Evolutionary conservation across 2,113 vertebrate genomes (phyloP), one percentile per base, ranked within the genome.

Genomic region (Xiphias gladius): DNA sequence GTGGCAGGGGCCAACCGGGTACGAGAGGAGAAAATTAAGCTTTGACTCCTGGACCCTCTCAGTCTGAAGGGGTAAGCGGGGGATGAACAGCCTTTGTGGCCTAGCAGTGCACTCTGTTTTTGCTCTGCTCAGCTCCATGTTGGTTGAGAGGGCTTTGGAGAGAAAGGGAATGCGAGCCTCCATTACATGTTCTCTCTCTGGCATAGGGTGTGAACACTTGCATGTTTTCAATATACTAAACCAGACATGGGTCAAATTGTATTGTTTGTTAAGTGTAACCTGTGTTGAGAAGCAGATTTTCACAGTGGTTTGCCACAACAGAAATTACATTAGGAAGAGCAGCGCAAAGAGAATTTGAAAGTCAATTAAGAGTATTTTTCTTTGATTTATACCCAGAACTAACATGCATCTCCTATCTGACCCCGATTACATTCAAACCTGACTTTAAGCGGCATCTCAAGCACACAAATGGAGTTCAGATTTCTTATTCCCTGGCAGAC

Each of bases 21-120:
- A 63, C 14, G 30, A 83, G 68, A 68, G 54, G 48, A 72, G 63
- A 82, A 86, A 86, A 84, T 68, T 6, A 82, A 78, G 69, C 85
- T 87, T 62, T 86, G 84, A 83, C 80, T 87, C 82, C 66, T 80
- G 80, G 70, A 86, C 48, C 61, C 85, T 86, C 85, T 78, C 78
- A 84, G 65, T 86, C 58, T 82, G 83, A 82, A 78, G 77, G 65
- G 88, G 70, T 83, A 78, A 88, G 46, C 14, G 22, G 59, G 78
- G 82, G 87, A 76, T 81, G 87, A 86, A 41, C 28, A 9, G 63
- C 72, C n/a, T 79, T 79, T 68, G 62, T 74, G 76, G 61, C 50
- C 71, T 64, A 68, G 68, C 70, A 37, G 74, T 63, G 28, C 20
- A 24, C 67, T 80, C 64, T 57, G 74, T 67, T 81, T 76, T 76